These are phyloP conservation scores for Druceiella hillmani DNA, from an alignment of 2,888 invertebrate species.

Conservation along the genomic window DNA sequence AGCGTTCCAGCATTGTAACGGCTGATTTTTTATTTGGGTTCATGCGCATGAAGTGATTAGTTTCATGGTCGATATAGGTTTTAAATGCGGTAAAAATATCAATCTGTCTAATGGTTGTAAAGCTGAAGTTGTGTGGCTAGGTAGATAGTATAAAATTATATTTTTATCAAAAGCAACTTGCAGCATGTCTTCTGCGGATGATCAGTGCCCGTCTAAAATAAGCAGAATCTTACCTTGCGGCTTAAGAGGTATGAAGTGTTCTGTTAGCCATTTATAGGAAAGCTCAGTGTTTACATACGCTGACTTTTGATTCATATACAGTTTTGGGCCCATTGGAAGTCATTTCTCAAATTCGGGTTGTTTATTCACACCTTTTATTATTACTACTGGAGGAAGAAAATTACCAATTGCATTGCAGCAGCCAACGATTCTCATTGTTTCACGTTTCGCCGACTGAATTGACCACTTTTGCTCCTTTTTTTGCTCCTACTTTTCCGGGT, in stretches of 20 bases:
- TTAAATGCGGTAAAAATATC: conserved; percentile 25
- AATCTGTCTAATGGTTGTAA: conserved; percentile 22
- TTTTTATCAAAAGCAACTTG: conserved; percentile 24
- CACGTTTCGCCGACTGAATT: conserved; percentile 30
- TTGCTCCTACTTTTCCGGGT: conserved; percentile 30
- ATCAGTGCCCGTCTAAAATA: conserved; percentile 27
- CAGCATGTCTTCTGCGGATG: conserved; percentile 23
- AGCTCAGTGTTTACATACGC: conserved; percentile 23
- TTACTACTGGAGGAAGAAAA: conserved; percentile 21
- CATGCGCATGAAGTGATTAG: conserved; percentile 19
- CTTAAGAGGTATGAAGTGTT: conserved; percentile 24
- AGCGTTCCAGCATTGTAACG: conserved; percentile 20
- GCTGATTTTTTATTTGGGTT: conserved; percentile 21
- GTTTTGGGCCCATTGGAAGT: conserved; percentile 16
- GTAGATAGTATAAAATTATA: conserved; percentile 24
- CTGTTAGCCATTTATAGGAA: conserved; percentile 23
- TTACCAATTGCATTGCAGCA: conserved; percentile 25
- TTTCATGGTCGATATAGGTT: conserved; percentile 20
- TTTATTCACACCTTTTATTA: conserved; percentile 23
- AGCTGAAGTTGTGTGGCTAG: conserved; percentile 22
- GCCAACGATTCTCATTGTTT: conserved; percentile 23
- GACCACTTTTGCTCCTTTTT: conserved; percentile 29
- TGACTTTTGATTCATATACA: conserved; percentile 21
- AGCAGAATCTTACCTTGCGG: conserved; percentile 24
- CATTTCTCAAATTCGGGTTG: conserved; percentile 16